Evolutionary conservation across 1,140 invertebrate species (phyloP).

Genomic region (Lordiphosa mommai): DNA sequence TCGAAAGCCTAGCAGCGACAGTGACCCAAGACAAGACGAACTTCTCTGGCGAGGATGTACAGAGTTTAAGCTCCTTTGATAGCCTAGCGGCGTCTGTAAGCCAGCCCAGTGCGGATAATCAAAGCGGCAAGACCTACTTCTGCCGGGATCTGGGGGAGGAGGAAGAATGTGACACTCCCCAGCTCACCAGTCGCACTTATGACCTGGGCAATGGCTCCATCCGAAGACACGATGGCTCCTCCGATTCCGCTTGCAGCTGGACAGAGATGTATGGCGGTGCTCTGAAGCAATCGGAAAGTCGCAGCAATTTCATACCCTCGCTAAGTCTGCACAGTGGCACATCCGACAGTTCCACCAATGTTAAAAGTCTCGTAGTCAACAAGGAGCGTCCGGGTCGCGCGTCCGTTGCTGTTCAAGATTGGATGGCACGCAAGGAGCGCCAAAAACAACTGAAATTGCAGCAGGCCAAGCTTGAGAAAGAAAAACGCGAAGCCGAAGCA

Average conservation of each 20-base stretch:
- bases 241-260: constrained; percentile 55
- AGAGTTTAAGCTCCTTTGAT: constrained; percentile 21
- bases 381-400: constrained; percentile 23
- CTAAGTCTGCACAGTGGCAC: constrained; percentile 24
- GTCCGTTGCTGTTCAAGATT: constrained; percentile 38
- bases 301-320: constrained; percentile 36
- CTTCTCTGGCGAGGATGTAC: background rate
- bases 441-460: constrained; percentile 34
- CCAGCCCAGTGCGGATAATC: constrained; percentile 9
- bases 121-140: constrained; percentile 11
- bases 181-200: constrained; percentile 48
- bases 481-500: constrained; percentile 30
- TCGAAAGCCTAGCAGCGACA: background rate
- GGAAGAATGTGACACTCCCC: background rate
- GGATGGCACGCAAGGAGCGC: constrained; percentile 44
- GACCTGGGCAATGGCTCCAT: constrained; percentile 7
- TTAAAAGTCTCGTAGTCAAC: constrained; percentile 28
- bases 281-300: constrained; percentile 28
- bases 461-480: constrained; percentile 29
- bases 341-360: constrained; percentile 41
- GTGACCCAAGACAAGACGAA: background rate
- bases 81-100: constrained; percentile 1
- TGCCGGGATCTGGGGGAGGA: background rate
- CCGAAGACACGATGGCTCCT: constrained; percentile 22
- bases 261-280: constrained; percentile 41